Conservation (phyloP, 2,888 invertebrate species). For the Agonopterix subpropinquella region DNA sequence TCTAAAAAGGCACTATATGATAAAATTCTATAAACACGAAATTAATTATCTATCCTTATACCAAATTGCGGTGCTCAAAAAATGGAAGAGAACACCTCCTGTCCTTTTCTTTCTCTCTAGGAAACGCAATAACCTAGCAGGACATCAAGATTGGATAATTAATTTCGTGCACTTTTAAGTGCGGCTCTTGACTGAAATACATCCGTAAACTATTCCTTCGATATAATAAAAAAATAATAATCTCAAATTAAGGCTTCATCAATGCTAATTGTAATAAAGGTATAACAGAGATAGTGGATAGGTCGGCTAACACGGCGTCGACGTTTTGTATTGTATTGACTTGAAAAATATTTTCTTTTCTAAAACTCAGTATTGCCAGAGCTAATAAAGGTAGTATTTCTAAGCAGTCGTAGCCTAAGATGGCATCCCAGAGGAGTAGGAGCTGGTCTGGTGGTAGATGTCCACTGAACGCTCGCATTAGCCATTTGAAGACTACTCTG, state of each 20-base stretch:
- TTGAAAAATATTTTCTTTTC: constrained; percentile 89
- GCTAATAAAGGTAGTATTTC: constrained; percentile 93
- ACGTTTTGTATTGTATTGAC: constrained; percentile 84
- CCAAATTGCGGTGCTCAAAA: no score
- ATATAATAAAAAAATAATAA: no score
- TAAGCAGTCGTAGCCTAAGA: constrained; percentile 92
- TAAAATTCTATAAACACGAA: no score
- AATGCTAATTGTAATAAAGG: constrained; percentile 88
- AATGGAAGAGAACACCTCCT: no score
- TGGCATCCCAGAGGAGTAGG: constrained; percentile 93
- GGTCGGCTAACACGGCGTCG: constrained; percentile 90
- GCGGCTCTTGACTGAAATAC: no score
- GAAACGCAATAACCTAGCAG: no score
- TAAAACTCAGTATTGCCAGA: constrained; percentile 87
- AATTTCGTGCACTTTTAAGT: no score
- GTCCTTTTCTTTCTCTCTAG: no score
- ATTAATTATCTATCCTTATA: no score
- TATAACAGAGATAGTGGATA: constrained; percentile 90
- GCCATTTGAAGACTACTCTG: constrained; percentile 95
- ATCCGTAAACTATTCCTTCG: no score
- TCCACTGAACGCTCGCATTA: constrained; percentile 97
- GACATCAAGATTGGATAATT: no score
- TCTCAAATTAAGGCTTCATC: constrained; percentile 55
- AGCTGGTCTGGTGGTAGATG: constrained; percentile 95
- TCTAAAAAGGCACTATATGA: no score